Base-by-base conservation (phyloP, 2,113 vertebrate genomes). In the Sialia sialis region DNA sequence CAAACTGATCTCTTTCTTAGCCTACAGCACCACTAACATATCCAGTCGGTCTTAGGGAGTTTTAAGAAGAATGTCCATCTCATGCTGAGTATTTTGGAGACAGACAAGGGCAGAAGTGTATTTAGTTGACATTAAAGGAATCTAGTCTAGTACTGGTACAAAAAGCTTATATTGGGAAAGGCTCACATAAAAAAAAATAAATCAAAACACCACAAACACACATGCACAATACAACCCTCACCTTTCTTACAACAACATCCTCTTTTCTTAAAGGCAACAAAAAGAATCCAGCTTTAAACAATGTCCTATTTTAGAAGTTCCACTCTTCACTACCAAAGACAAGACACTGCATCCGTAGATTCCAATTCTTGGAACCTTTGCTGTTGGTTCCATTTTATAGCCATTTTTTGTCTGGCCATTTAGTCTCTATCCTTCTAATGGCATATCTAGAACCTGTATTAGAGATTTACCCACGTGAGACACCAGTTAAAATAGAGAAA, bases 201-300 rank as follows among this genome's bases (percentile, higher is more conserved):
- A 25, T 17, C 7, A 16, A n/a, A 78, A 14, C 22, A 36, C 10
- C 32, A 27, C 29, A 25, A 10, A 46, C 26, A n/a, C 12, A 39
- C 13, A 48, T 11, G 34, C 5, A 29, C 13, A 22, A 58, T 10
- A 32, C 15, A 2, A 0, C 2, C 3, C 19, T 15, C 56, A 52
- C 2, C 25, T 44, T 82, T 78, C 52, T 67, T 72, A 67, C 4
- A 56, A 75, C 7, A 87, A 3, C 20, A 44, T 0, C 3, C 4
- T 2, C 4, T 54, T 58, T 66, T 46, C 60, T 62, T 49, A 67
- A 78, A 87, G n/a, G 25, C 16, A 84, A 22, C 18, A 30, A 26
- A 75, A 75, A 56, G 7, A 29, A 46, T 6, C 4, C 62, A 39
- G 21, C 60, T 74, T 26, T 58, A 78, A 54, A 29, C 12, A 44